A percentile compares a stretch with the other conserved stretches of the same genome.
Conservation (phyloP, 2,797 vertebrate species). For the Hoplostethus mediterraneus region DNA sequence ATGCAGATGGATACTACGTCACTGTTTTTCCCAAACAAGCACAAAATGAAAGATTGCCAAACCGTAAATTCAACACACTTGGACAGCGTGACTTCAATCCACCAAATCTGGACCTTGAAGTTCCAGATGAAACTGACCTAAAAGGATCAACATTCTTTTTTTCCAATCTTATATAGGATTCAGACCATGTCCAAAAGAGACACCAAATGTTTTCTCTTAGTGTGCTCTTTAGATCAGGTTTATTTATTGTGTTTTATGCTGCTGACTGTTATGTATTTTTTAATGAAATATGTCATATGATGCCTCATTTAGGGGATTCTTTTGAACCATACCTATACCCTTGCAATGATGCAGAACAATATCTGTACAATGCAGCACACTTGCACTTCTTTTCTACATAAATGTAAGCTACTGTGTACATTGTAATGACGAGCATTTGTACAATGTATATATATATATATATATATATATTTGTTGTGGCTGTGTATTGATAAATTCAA, state of each 20-base stretch:
- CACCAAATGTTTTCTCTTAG: not conserved
- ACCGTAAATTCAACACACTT: conserved; percentile 63
- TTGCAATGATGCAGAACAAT: conserved; percentile 5
- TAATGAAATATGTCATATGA: not conserved
- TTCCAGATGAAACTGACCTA: conserved; percentile 66
- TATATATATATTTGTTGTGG: conserved; percentile 9
- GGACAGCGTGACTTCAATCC: conserved; percentile 58
- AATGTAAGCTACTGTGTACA: not conserved
- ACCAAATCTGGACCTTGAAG: conserved; percentile 78
- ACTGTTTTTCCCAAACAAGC: conserved; percentile 65
- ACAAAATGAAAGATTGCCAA: conserved; percentile 46
- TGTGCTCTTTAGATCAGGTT: not conserved
- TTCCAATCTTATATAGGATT: conserved; percentile 71
- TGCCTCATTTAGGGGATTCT: not conserved
- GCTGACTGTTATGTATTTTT: not conserved
- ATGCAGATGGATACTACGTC: conserved; percentile 58
- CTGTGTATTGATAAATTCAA: conserved; percentile 12
- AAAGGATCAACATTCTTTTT: conserved; percentile 75
- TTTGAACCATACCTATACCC: not conserved
- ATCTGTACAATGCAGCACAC: conserved; percentile 12
- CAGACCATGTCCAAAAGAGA: not conserved
- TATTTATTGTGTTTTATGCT: conserved; percentile 39
- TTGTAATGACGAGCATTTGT: not conserved
- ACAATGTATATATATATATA: conserved; percentile 7
- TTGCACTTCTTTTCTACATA: conserved; percentile 43